Base-by-base conservation (phyloP, 2,888 invertebrate genomes). In the Himalopsyche anomala region DNA sequence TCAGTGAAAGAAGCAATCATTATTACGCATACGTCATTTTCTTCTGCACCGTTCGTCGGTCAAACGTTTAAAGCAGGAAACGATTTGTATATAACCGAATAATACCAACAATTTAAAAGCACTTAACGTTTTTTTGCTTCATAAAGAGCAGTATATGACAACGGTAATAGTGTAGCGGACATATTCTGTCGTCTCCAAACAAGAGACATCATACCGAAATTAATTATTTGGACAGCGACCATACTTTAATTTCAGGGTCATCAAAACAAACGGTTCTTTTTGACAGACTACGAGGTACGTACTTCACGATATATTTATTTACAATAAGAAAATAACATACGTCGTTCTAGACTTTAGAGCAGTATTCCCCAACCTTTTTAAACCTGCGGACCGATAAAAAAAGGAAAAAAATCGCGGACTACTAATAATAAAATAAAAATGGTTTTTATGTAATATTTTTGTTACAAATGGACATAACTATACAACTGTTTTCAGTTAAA, bases 51-150 rank as follows among this genome's bases (percentile, higher is more conserved):
- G 74, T 74, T 74, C 74, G 28, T 74, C 74, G 74, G 74, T 74
- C 74, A 74, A 74, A 74, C 74, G 74, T 36, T 74, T 74, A 36
- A 74, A 19, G 15, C 74, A 74, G 74, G 74, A 74, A 74, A 74
- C 74, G 36, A 74, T 74, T 74, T 74, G 74, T 74, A 74, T 74
- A 74, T 36, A 74, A 36, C 74, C 74, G 74, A 74, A 74, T 74
- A 28, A 74, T 36, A 74, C 38, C 74, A 74, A 74, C 74, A 74
- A 74, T 74, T 74, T 74, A 74, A 74, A 74, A 74, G 74, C 74
- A 74, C 74, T 74, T 74, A 74, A 36, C 36, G 74, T 36, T 74
- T 74, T 69, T 74, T 74, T 74, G 28, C 74, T 15, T 36, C 38
- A 36, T 36, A 74, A 74, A 36, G 74, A 74, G 74, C 74, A 74